These are phyloP conservation scores for Callinectes sapidus DNA, from an alignment of 2,888 invertebrate species.

Conservation along the genomic window DNA sequence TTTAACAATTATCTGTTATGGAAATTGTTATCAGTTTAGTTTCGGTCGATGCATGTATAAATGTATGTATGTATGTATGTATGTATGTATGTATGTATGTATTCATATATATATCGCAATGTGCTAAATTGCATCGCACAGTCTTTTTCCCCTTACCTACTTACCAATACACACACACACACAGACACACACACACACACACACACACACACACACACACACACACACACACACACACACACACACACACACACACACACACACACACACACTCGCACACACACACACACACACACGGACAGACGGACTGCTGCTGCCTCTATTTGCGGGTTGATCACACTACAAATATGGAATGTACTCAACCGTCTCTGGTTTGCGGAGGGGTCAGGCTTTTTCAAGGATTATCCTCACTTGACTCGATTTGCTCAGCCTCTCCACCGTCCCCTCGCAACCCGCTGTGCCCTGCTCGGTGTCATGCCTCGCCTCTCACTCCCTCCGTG, in stretches of 20 bases:
- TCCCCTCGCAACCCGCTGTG: background rate
- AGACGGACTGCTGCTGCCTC: background rate
- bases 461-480: background rate
- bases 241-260: slow-evolving; percentile 22
- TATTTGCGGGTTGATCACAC: background rate
- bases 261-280: slow-evolving; percentile 34
- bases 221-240: slow-evolving; percentile 29
- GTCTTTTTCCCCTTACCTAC: background rate
- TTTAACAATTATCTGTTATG: background rate
- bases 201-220: slow-evolving; percentile 37
- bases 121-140: background rate
- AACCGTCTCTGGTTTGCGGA: background rate
- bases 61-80: background rate
- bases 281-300: background rate
- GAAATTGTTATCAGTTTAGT: background rate
- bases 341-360: slow-evolving; percentile 5
- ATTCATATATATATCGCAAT: background rate
- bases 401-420: slow-evolving; percentile 25
- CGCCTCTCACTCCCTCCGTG: background rate
- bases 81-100: no score
- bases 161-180: background rate
- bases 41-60: background rate
- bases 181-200: slow-evolving; percentile 7
- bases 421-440: background rate
- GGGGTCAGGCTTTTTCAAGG: background rate